Percentiles rank a stretch among this genome's conserved stretches.
phyloP scores from a whole-genome alignment of 2,797 vertebrate genomes.

The Epinephelus coioides region DNA sequence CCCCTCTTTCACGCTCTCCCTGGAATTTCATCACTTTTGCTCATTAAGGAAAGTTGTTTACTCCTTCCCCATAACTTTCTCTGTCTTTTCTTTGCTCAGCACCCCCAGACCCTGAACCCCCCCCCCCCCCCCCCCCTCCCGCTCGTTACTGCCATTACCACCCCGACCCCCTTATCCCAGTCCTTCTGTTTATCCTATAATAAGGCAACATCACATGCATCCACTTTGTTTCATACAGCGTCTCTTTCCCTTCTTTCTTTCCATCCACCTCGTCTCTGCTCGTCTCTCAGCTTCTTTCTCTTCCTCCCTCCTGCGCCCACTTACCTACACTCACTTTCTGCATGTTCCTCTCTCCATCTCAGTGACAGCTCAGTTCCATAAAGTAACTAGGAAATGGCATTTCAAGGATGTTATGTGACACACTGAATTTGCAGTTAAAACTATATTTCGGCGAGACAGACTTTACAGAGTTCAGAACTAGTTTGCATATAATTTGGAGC shows the following conservation, averaged over 20 bases:
- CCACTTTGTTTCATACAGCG: neutral
- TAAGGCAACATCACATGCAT: slow-evolving; percentile 31
- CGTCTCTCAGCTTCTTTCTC: neutral
- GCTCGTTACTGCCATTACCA: slow-evolving; percentile 16
- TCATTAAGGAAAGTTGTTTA: slow-evolving; percentile 76
- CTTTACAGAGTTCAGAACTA: neutral
- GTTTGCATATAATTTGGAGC: neutral
- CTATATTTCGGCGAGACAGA: neutral
- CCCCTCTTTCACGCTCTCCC: neutral
- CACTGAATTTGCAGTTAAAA: neutral
- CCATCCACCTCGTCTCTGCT: slow-evolving; percentile 10
- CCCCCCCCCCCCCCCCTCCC: neutral
- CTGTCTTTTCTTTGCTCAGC: neutral
- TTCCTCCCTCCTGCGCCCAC: neutral
- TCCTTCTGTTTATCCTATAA: slow-evolving; percentile 57
- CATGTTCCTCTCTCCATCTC: slow-evolving; percentile 10
- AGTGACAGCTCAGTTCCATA: neutral
- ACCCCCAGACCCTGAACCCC: neutral
- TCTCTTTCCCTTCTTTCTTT: neutral
- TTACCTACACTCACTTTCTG: neutral
- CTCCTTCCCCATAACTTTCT: slow-evolving; percentile 55
- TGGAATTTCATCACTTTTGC: slow-evolving; percentile 57
- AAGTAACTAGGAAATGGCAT: neutral
- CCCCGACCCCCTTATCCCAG: neutral
- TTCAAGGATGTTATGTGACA: slow-evolving; percentile 6